Conservation (phyloP, 2,113 vertebrate genomes). For the Mormoops blainvillei region DNA sequence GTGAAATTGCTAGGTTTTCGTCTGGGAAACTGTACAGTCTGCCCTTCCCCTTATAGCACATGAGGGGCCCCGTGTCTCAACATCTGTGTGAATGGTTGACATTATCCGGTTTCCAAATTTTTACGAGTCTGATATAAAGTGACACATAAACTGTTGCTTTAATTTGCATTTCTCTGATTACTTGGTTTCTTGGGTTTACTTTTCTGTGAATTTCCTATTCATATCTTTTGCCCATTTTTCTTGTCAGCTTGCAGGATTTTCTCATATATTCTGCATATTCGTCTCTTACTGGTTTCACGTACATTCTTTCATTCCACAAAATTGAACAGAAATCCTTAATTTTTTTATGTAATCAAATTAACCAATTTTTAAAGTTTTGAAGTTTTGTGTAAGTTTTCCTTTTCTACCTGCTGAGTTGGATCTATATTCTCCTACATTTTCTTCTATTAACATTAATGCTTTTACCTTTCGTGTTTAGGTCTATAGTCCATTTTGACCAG, state of each 20-base stretch:
- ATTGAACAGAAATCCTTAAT: neutral
- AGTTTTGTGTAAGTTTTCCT: neutral
- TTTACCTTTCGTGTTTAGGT: neutral
- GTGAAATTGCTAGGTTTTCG: neutral
- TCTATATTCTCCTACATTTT: neutral
- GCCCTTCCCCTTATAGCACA: neutral
- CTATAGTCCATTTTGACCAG: neutral
- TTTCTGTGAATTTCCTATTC: conserved; percentile 2
- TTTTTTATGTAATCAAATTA: neutral
- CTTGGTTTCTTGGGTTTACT: neutral
- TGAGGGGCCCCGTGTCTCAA: neutral
- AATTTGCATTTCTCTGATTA: neutral
- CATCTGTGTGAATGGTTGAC: neutral
- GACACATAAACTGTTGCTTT: neutral
- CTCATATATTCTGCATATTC: neutral
- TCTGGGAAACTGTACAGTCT: neutral
- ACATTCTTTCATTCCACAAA: neutral
- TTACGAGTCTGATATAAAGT: neutral
- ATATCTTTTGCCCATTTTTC: neutral
- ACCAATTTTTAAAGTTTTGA: conserved; percentile 8
- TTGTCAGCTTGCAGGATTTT: conserved; percentile 2
- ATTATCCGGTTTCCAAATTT: neutral
- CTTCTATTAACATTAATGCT: neutral
- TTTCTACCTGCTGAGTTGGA: neutral
- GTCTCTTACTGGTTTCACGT: neutral